Evolutionary conservation across 2,113 vertebrate species (phyloP), one percentile per base, ranked within the genome.

Genomic region (Ceyx margarethae): DNA sequence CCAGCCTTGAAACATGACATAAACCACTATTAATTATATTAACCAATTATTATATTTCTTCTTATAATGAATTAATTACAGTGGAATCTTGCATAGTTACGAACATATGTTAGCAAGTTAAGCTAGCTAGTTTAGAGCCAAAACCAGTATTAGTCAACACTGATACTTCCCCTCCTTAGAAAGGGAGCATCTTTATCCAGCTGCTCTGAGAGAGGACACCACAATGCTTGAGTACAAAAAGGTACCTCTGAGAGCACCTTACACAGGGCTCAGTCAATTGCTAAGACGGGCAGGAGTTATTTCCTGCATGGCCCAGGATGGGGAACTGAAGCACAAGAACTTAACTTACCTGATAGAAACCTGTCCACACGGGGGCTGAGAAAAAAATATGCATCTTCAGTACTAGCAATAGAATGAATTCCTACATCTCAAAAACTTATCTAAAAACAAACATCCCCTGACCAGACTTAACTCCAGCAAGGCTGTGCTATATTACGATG

Each of bases 321-420:
- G 57, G 29, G 18, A 81, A 74, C 51, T 3, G 37, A 90, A 89
- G 77, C 65, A 85, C 0, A 0, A 71, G 31, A 40, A 21, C 28
- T n/a, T 43, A 40, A 21, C 31, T n/a, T 43, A 74, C 31, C 56
- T 12, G 25, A 37, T 2, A 31, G 43, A 29, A 72, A 43, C 21
- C 13, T 0, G 0, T 18, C 31, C 22, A 28, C 3, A 6, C 0
- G 18, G 54, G 19, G 15, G 23, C 29, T 80, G 7, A 6, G 18
- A 82, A 45, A 57, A 57, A 71, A 66, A 93, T 56, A 0, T 2
- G 1, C 23, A 74, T 21, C 46, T 56, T 80, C 35, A 53, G 4
- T 54, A 67, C 46, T 21, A 88, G 42, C 16, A 87, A 29, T 1
- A 58, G 33, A 40, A 87, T 5, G 61, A 68, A 64, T 17, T 33